A percentile compares a stretch with the other conserved stretches of the same genome.
phyloP scores from a whole-genome alignment of 2,113 vertebrate genomes.

The Tragelaphus scriptus region DNA sequence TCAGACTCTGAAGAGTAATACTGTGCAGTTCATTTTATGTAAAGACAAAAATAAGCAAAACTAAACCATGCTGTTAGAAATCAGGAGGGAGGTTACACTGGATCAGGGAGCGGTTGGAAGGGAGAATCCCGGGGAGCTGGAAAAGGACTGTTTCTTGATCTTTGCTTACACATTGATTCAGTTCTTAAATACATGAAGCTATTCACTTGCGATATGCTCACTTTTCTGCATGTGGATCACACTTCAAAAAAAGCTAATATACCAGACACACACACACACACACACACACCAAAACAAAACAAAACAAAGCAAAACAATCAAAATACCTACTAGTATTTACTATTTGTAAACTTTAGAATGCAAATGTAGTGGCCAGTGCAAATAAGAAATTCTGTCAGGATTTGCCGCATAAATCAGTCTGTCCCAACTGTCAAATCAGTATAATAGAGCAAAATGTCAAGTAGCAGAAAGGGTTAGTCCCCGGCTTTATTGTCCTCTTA shows the following conservation, averaged over 20 bases:
- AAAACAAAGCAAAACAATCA: background rate
- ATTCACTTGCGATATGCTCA: background rate
- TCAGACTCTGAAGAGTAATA: background rate
- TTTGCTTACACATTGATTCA: background rate
- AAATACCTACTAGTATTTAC: background rate
- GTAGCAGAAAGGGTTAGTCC: slow-evolving; percentile 43
- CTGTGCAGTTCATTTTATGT: too few relatives aligned
- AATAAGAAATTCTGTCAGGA: slow-evolving; percentile 48
- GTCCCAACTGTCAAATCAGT: slow-evolving; percentile 9
- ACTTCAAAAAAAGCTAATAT: background rate
- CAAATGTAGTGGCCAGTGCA: background rate
- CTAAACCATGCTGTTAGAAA: too few relatives aligned
- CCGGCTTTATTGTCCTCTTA: slow-evolving; percentile 56
- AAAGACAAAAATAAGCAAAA: too few relatives aligned
- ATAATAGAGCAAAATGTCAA: slow-evolving; percentile 55
- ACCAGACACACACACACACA: background rate
- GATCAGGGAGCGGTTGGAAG: background rate
- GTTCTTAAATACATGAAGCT: background rate
- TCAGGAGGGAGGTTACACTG: too few relatives aligned
- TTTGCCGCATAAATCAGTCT: slow-evolving; percentile 50
- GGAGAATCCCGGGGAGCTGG: background rate
- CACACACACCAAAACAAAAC: background rate
- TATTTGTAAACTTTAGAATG: slow-evolving; percentile 2
- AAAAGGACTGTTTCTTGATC: background rate
- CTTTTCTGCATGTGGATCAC: background rate